Base-by-base conservation (phyloP, 2,888 invertebrate genomes). In the Drosophila cracens region DNA sequence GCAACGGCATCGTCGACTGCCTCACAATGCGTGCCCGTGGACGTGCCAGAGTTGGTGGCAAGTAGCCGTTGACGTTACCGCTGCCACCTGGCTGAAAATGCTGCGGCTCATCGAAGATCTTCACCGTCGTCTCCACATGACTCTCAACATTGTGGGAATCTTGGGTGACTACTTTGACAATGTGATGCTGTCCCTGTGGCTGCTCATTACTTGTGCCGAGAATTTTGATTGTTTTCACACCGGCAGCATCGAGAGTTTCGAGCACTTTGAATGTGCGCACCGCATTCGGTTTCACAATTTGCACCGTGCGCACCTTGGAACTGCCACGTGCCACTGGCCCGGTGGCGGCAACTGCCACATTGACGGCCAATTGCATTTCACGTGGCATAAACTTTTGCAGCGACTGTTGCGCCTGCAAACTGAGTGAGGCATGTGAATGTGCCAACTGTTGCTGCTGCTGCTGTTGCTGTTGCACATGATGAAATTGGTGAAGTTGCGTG, bases 161-260 rank as follows among this genome's bases (percentile, higher is more conserved):
- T 60, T 90, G 82, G 29, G 83, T 89, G 4, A 92, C 75, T 2
- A 92, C 87, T 29, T 85, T 90, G 4, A 92, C 79, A 18, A 92
- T 56, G 52, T 85, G 87, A 70, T 92, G 92, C 0, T 88, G 81
- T 6, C 92, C 92, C 61, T 64, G 83, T 0, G 92, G 92, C 57
- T 80, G 78, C 36, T 90, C 91, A 33, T 87, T 80, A 61, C 78
- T 82, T 31, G 82, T 76, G n/a, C 92, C 92, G 8, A 92, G 69
- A 7, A 92, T 91, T 57, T 92, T 90, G 27, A 92, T 91, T 0
- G 92, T 92, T 62, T 91, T 92, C 18, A 90, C 89, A 18, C 92
- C 92, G 4, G 75, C 69, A 18, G 81, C 76, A 62, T 92, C 92
- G 21, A 89, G 62, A 0, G 89, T 86, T 52, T 92, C 92, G 1